Evolutionary conservation across 2,113 vertebrate species (phyloP), one percentile per base, ranked within the genome.

Genomic region (Butorides virescens): DNA sequence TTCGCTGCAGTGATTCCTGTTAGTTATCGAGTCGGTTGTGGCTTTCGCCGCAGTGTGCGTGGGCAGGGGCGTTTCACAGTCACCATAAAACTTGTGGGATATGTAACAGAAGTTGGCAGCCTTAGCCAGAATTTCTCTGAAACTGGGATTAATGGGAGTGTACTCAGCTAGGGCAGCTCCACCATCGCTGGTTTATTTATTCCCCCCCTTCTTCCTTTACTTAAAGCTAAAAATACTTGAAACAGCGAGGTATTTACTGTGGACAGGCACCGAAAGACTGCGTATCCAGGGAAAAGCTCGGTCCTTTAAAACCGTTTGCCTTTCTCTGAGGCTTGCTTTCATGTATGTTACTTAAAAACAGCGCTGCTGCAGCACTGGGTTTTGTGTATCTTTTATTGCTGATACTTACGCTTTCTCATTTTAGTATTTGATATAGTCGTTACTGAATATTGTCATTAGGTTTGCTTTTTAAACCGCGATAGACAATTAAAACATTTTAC

Each of bases 321-420:
- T 90, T 83, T 89, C 25, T 86, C 17, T 71, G 34, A n/a, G 52
- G 13, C 65, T 95, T 39, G 30, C 26, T 63, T 91, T 85, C 23
- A 5, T 42, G 5, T 72, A 8, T 59, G 6, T 74, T 59, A 32
- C 49, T 76, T 90, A 55, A 52, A 94, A 86, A 27, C 21, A 65
- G 1, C 1, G 0, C 19, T 75, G 75, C 50, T 76, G 62, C 37
- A 55, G 0, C 0, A 1, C 8, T 72, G 36, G 2, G 1, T 25
- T 93, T 63, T 50, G 22, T 52, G 8, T 52, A 3, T 44, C 5
- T 61, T 84, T 81, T 79, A 58, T 44, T 86, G 66, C 70, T 68
- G 49, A 58, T 72, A 19, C 25, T 91, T 79, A 32, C 0, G 6
- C 46, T 67, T 86, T 42, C 70, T 91, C 5, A 0, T 13, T 67